Evolutionary conservation across 92 coral and sea anemone species (phyloP).

Genomic region (Diadumene lineata): DNA sequence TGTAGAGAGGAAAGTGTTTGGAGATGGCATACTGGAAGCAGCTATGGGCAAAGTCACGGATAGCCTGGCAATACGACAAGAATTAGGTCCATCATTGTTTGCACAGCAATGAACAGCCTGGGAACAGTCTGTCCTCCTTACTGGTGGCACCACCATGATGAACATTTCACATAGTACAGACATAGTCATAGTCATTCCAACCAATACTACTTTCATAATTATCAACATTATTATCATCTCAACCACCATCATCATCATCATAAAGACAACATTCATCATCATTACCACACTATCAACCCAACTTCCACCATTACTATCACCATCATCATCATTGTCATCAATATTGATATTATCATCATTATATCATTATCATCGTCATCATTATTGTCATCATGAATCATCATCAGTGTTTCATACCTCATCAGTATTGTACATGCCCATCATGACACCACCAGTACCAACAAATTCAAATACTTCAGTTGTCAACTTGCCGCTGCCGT

Average conservation of each 20-base stretch:
- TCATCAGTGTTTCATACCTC: constrained; percentile 54
- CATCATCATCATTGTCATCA: background rate
- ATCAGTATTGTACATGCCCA: constrained; percentile 99
- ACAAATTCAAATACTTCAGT: constrained; percentile 96
- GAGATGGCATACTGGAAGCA: constrained; percentile 90
- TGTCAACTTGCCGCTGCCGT: constrained; percentile 80
- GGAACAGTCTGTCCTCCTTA: background rate
- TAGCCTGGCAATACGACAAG: constrained; percentile 60
- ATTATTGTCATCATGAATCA: background rate
- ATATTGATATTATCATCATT: no score
- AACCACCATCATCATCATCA: background rate
- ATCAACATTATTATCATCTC: background rate
- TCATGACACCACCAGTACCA: constrained; percentile 98
- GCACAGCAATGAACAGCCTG: no score
- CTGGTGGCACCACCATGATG: background rate
- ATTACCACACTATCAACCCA: no score
- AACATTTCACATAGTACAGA: no score
- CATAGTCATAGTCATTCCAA: background rate
- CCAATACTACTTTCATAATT: background rate
- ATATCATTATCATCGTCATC: background rate
- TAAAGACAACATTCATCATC: background rate
- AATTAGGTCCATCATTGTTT: background rate
- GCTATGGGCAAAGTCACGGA: constrained; percentile 98
- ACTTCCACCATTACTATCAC: background rate
- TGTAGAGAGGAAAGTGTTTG: constrained; percentile 92